Conservation (phyloP, 1,140 invertebrate species). For the Anastrepha obliqua region DNA sequence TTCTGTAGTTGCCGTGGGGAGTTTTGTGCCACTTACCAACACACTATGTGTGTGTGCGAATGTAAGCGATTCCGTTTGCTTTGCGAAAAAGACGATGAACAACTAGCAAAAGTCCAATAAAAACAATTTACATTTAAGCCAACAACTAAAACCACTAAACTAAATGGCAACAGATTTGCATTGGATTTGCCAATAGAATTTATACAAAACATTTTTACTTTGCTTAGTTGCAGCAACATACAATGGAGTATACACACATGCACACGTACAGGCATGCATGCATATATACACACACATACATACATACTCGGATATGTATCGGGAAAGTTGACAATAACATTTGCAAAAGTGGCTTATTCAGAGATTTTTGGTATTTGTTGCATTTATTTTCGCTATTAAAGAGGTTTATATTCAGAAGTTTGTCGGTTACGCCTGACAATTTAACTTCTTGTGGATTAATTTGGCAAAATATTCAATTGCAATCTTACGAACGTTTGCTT, state of each 20-base stretch:
- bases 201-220: conserved; percentile 29
- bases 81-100: not conserved
- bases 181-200: conserved; percentile 43
- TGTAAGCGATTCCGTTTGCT: not conserved
- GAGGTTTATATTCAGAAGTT: not conserved
- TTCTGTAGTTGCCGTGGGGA: conserved; percentile 13
- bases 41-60: not conserved
- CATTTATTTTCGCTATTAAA: not conserved
- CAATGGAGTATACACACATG: too few species aligned
- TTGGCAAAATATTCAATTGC: conserved; percentile 2
- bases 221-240: not conserved
- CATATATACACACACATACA: not conserved
- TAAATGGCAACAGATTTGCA: conserved; percentile 43
- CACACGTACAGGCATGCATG: not conserved
- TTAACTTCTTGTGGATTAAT: conserved; percentile 41
- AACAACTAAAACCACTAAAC: conserved; percentile 46
- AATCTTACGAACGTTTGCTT: not conserved
- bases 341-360: conserved; percentile 23
- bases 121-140: conserved; percentile 45
- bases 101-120: conserved; percentile 43
- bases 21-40: not conserved
- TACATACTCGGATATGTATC: not conserved
- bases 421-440: not conserved
- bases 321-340: conserved; percentile 38
- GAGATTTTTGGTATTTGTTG: conserved; percentile 29